Conservation (phyloP, 2,113 vertebrate species). For the Astatotilapia flaviijosephi region DNA sequence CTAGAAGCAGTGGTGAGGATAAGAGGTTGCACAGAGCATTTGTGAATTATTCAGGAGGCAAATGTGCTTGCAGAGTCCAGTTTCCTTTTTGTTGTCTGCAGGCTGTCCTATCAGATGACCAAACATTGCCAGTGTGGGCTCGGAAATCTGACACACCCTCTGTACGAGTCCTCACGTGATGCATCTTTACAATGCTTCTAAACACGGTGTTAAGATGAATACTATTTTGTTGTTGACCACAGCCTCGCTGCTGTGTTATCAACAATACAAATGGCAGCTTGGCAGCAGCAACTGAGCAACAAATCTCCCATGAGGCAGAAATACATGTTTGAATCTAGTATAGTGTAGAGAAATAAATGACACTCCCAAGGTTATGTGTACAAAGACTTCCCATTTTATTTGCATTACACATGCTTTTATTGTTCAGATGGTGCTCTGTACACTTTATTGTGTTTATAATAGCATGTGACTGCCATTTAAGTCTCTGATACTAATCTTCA, state of each 20-base stretch:
- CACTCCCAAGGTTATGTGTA: background rate
- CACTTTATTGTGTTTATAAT: background rate
- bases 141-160: conserved; percentile 21
- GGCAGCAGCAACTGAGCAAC: background rate
- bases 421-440: background rate
- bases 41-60: conserved; percentile 71
- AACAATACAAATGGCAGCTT: conserved; percentile 17
- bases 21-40: conserved; percentile 12
- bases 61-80: conserved; percentile 42
- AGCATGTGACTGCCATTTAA: background rate
- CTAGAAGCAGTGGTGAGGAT: conserved; percentile 15
- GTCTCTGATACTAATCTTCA: background rate
- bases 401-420: background rate
- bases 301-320: conserved; percentile 1
- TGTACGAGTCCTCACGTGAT: background rate
- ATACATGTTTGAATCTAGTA: conserved; percentile 5
- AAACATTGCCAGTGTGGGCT: conserved; percentile 14
- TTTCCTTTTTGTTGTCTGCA: conserved; percentile 50
- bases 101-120: conserved; percentile 49
- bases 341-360: conserved; percentile 18
- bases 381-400: background rate
- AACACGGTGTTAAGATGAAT: conserved; percentile 15
- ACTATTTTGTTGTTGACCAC: conserved; percentile 5
- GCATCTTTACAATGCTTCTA: background rate
- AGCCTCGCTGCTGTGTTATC: conserved; percentile 21